phyloP scores from a whole-genome alignment of 2,888 invertebrate species.

The Biston stratarius region DNA sequence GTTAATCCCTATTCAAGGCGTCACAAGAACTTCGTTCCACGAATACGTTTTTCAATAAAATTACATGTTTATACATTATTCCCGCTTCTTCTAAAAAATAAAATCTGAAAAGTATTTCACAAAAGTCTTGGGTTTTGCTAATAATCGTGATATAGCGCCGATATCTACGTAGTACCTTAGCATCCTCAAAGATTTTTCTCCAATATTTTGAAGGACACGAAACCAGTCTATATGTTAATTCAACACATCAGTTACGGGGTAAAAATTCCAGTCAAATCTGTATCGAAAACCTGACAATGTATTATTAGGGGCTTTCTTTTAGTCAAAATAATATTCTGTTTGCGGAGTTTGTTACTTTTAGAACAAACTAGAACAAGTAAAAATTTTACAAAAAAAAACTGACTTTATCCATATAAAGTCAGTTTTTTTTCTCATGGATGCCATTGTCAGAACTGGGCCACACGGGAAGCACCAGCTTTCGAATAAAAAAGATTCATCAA shows the following conservation, averaged over 20 bases:
- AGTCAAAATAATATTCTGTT: neutral
- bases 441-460: too few relatives aligned
- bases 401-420: too few relatives aligned
- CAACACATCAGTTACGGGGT: constrained; percentile 43
- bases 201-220: constrained; percentile 41
- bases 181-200: constrained; percentile 27
- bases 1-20: too few relatives aligned
- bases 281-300: constrained; percentile 39
- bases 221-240: constrained; percentile 49
- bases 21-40: too few relatives aligned
- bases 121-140: constrained; percentile 8
- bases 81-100: neutral
- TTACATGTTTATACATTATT: neutral
- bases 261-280: constrained; percentile 45
- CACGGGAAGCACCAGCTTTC: too few relatives aligned
- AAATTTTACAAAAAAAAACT: neutral
- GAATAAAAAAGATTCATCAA: too few relatives aligned
- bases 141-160: constrained; percentile 19
- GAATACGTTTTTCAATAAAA: too few relatives aligned
- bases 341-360: neutral
- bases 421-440: too few relatives aligned
- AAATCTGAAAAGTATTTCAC: constrained; percentile 4
- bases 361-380: too few relatives aligned
- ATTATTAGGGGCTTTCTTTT: constrained; percentile 23
- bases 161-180: constrained; percentile 7